Percentiles rank a stretch among this genome's conserved stretches.
Conservation (phyloP, 2,888 invertebrate species). For the Chymomyza amoena region DNA sequence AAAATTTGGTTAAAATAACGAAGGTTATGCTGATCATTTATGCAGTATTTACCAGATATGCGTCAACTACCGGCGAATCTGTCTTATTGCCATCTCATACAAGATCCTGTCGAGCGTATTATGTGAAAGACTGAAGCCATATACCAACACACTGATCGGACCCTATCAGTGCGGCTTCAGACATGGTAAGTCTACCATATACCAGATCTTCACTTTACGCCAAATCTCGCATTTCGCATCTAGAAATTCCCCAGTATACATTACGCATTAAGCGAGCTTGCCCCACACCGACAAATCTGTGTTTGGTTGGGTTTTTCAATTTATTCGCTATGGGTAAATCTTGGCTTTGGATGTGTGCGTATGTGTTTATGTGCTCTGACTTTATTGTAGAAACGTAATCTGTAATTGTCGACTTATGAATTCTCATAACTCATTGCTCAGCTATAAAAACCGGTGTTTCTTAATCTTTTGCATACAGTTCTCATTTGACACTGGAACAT, state of each 20-base stretch:
- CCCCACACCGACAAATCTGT: constrained; percentile 21
- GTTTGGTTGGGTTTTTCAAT: neutral
- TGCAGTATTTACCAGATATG: no score
- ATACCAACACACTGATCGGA: no score
- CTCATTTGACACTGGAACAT: constrained; percentile 10
- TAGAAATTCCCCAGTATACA: neutral
- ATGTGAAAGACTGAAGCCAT: no score
- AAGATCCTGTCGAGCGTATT: no score
- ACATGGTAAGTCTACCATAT: no score
- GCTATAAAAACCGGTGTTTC: constrained; percentile 43
- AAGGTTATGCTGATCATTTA: no score
- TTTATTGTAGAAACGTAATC: constrained; percentile 7
- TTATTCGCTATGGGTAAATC: constrained; percentile 33
- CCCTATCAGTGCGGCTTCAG: no score
- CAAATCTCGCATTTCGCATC: neutral
- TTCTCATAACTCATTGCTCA: constrained; percentile 28
- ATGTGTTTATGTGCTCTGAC: neutral
- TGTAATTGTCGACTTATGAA: constrained; percentile 38
- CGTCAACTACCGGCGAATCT: no score
- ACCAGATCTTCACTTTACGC: no score
- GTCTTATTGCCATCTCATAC: no score
- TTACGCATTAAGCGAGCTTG: constrained; percentile 13
- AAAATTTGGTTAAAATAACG: no score
- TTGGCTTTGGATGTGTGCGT: neutral
- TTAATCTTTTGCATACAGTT: constrained; percentile 31